These are phyloP conservation scores for Loris lydekkerianus DNA, from an alignment of 2,797 vertebrate species.

Conservation along the genomic window DNA sequence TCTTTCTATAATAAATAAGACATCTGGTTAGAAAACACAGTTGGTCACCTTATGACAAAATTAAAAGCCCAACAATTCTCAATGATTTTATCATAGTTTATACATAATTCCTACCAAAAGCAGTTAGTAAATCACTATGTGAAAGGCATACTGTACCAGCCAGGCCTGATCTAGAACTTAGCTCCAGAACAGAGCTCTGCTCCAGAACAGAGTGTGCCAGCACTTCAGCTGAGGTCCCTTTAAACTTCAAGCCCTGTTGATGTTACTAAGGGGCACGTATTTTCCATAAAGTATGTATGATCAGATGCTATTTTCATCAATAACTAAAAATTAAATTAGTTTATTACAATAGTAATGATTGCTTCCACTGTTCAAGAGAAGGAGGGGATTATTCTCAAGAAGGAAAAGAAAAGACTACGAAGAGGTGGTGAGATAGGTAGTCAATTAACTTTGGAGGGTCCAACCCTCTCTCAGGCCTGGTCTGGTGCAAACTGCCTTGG, in stretches of 20 bases:
- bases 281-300: slow-evolving; percentile 35
- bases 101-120: slow-evolving; percentile 9
- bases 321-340: slow-evolving; percentile 51
- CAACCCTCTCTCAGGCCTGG: neutral
- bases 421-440: neutral
- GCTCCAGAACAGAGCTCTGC: neutral
- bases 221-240: neutral
- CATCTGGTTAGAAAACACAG: slow-evolving; percentile 31
- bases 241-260: neutral
- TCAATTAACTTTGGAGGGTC: neutral
- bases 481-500: neutral
- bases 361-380: slow-evolving; percentile 5
- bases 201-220: neutral
- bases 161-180: neutral
- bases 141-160: neutral
- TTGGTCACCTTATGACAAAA: slow-evolving; percentile 16
- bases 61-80: slow-evolving; percentile 12
- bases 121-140: neutral
- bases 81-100: slow-evolving; percentile 30
- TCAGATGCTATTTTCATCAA: slow-evolving; percentile 29
- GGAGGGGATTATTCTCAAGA: neutral
- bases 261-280: neutral
- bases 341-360: slow-evolving; percentile 27
- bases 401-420: neutral
- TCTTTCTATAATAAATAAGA: slow-evolving; percentile 70